Base-by-base conservation (phyloP, 2,797 vertebrate species). In the Tachyglossus aculeatus region DNA sequence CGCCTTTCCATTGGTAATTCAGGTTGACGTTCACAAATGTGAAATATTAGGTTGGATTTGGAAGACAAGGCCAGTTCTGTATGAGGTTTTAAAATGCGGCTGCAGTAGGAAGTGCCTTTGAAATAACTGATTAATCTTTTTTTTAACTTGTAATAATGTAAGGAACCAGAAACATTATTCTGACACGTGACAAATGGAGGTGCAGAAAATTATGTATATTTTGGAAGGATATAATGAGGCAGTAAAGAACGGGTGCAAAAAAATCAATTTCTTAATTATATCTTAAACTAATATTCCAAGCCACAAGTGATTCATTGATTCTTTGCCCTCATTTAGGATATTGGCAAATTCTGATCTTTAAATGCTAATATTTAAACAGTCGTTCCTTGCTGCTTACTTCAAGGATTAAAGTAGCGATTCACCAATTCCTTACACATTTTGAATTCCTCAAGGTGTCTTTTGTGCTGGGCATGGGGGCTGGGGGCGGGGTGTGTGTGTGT, bases 121-220 rank as follows among this genome's bases (percentile, higher is more conserved):
- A 86, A 87, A 15, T 19, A 11, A 36, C 75, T 67, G 67, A 82
- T 74, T 83, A 56, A 68, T 85, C 69, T 77, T 82, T 82, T 62
- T 63, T 59, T 27, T 47, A 50, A 25, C 54, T 74, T 80, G 31
- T 38, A 77, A 78, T 74, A 83, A 76, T 2, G 4, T 34, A 57
- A 5, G 1, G 78, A 54, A 82, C 25, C 18, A 65, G 53, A 36
- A 80, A 66, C 71, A 78, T 67, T 77, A 57, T 47, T 71, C 72
- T 80, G 80, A 77, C 74, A 77, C 22, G 51, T 79, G 80, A 89
- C 38, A 79, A 88, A 87, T 0, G 32, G 68, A 83, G 37, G 47
- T 45, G 21, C 43, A 62, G 25, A 38, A 70, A 81, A 77, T 61
- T 85, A 73, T 33, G 61, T 78, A 57, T 58, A 84, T 56, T 74